phyloP scores from a whole-genome alignment of 2,113 vertebrate species.

The Gopherus evgoodei region DNA sequence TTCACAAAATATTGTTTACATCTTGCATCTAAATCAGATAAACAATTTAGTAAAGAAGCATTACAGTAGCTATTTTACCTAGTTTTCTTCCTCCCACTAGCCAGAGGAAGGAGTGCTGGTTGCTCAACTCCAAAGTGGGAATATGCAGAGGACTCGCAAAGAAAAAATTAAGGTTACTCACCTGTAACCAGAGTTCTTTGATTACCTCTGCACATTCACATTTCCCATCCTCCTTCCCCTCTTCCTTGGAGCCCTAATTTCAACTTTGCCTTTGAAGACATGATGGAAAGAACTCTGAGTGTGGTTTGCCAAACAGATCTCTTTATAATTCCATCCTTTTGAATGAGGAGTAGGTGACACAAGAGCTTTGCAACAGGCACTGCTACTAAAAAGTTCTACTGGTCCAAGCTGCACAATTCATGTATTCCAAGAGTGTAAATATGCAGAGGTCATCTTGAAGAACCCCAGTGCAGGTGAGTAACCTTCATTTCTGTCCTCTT shows the following conservation, averaged over 20 bases:
- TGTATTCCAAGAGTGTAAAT: background rate
- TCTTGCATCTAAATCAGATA: background rate
- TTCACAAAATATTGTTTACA: background rate
- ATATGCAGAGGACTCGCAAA: background rate
- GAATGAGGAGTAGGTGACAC: background rate
- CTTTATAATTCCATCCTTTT: rapidly evolving
- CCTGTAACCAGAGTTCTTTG: background rate
- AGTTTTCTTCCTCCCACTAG: background rate
- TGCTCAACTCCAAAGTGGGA: background rate
- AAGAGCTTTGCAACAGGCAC: background rate
- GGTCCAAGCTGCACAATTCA: background rate
- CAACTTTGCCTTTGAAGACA: background rate
- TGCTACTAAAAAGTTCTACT: background rate
- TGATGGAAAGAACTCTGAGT: background rate
- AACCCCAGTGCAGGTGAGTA: background rate
- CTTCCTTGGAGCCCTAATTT: background rate
- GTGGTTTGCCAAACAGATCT: background rate
- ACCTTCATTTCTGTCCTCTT: background rate
- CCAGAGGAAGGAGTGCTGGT: background rate
- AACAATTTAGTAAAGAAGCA: background rate
- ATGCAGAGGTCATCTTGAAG: background rate
- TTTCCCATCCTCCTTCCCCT: background rate
- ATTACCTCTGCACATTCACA: background rate
- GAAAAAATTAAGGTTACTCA: background rate
- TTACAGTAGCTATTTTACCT: background rate